These are phyloP conservation scores for Pyrgus malvae DNA, from an alignment of 2,888 invertebrate genomes.

Conservation along the genomic window DNA sequence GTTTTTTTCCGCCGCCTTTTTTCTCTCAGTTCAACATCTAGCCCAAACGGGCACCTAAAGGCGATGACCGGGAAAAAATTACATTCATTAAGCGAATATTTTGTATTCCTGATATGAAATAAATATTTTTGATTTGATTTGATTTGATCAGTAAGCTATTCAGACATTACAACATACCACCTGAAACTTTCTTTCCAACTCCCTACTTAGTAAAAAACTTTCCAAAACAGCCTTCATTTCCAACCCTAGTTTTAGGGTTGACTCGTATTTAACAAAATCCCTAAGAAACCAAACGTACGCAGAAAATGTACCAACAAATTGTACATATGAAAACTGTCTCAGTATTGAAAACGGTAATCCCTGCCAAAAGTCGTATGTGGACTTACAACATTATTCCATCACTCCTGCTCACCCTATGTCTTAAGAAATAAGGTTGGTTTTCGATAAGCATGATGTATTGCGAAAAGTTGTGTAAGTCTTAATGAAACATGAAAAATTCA, in stretches of 20 bases:
- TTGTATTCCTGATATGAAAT: too few species aligned
- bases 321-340: conserved; percentile 22
- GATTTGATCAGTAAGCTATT: too few species aligned
- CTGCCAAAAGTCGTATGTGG: conserved; percentile 24
- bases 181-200: too few species aligned
- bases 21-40: too few species aligned
- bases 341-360: conserved; percentile 30
- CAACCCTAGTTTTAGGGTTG: not conserved
- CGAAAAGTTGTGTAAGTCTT: conserved; percentile 33
- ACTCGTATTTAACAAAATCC: not conserved
- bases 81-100: too few species aligned
- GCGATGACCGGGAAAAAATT: too few species aligned
- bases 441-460: not conserved
- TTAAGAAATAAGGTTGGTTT: conserved; percentile 6
- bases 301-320: conserved; percentile 8
- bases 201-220: not conserved
- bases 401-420: not conserved
- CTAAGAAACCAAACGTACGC: not conserved
- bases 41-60: too few species aligned
- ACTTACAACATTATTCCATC: conserved; percentile 16
- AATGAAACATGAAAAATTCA: conserved; percentile 48
- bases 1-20: too few species aligned
- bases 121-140: too few species aligned
- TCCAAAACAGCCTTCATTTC: too few species aligned
- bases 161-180: too few species aligned